Percentiles rank a stretch among this genome's conserved stretches.
Evolutionary conservation across 2,113 vertebrate genomes (phyloP).

Genomic region (Cavia porcellus): DNA sequence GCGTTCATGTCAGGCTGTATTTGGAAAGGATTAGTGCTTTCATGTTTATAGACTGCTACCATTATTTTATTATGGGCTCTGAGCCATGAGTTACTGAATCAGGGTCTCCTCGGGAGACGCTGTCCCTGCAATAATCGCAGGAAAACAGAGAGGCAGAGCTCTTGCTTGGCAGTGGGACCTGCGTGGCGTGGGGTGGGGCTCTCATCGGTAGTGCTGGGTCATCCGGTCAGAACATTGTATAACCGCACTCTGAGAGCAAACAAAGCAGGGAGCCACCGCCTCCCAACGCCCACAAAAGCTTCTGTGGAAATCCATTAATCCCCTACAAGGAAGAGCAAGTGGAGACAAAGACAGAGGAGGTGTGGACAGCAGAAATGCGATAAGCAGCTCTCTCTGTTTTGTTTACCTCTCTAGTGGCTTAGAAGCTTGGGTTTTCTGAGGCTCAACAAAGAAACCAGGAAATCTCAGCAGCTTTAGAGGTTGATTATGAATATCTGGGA

Average conservation of each 20-base stretch:
- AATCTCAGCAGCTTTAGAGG: not conserved
- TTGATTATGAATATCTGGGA: not conserved
- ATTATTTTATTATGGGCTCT: conserved; percentile 76
- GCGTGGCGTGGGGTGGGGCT: not conserved
- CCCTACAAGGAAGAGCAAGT: not conserved
- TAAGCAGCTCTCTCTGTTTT: conserved; percentile 5
- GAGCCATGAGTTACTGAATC: conserved; percentile 76
- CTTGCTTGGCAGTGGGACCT: not conserved
- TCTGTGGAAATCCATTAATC: conserved; percentile 57
- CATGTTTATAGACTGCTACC: conserved; percentile 76
- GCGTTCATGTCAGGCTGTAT: conserved; percentile 78
- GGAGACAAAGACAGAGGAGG: not conserved
- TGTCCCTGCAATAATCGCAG: conserved; percentile 56
- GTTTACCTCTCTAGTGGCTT: conserved; percentile 31
- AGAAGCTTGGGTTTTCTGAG: not conserved
- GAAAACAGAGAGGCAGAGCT: not conserved
- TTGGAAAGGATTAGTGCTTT: conserved; percentile 80
- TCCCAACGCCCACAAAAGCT: not conserved
- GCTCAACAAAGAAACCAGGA: conserved; percentile 34
- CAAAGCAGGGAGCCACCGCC: not conserved
- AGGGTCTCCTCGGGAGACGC: conserved; percentile 61
- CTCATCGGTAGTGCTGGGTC: not conserved
- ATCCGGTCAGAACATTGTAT: not conserved
- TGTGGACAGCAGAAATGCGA: conserved; percentile 39
- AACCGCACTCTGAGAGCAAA: not conserved